A percentile compares a stretch with the other conserved stretches of the same genome.
Evolutionary conservation across 2,797 vertebrate species (phyloP).

Genomic region (Bradypus variegatus): DNA sequence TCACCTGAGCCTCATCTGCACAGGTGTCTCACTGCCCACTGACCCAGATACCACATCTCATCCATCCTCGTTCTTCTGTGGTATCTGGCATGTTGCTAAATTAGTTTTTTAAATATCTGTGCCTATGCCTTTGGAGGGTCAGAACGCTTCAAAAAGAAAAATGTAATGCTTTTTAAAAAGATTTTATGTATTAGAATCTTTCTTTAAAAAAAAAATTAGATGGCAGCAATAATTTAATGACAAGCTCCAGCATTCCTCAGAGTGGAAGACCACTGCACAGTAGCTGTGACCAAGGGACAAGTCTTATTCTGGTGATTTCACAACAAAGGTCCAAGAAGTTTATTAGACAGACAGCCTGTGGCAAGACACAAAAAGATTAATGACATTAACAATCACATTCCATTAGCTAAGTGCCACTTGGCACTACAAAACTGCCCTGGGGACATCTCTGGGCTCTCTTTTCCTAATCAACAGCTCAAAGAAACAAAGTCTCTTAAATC

Average conservation of each 20-base stretch:
- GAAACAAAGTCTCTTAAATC: not conserved
- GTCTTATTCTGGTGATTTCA: not conserved
- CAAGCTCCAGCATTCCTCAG: not conserved
- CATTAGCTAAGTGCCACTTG: not conserved
- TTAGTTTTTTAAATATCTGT: not conserved
- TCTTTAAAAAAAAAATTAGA: not conserved
- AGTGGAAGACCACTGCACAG: not conserved
- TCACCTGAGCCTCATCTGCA: not conserved
- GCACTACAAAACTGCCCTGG: not conserved
- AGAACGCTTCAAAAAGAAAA: not conserved
- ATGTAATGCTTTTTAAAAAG: not conserved
- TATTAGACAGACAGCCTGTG: conserved; percentile 43
- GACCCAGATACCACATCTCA: not conserved
- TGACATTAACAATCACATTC: not conserved
- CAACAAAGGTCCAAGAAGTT: conserved; percentile 34
- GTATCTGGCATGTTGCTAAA: not conserved
- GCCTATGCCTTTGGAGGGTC: not conserved
- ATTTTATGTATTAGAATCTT: not conserved
- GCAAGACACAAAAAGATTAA: conserved; percentile 37
- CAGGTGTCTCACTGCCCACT: not conserved
- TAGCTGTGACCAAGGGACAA: not conserved
- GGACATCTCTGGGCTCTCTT: not conserved
- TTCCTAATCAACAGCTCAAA: not conserved
- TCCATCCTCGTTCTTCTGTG: not conserved
- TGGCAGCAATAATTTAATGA: not conserved